Base-by-base conservation (phyloP, 2,888 invertebrate genomes). In the Quadroppia sp. region DNA sequence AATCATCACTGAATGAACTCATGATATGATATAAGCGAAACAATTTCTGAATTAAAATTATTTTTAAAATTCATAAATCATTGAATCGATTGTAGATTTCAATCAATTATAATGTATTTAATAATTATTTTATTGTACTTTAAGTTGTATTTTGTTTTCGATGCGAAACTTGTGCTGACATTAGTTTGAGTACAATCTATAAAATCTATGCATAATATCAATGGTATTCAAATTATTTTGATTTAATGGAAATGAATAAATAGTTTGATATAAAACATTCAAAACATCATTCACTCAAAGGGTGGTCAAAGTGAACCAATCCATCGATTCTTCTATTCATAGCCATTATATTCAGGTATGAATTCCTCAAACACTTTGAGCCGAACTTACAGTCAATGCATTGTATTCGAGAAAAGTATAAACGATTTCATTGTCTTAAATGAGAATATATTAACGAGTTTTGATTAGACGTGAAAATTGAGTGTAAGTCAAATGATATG, bases 1-100 rank as follows among this genome's bases (percentile, higher is more conserved):
- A 96, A 82, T 89, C 90, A 81, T 91, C 96, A 59, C 96, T 94
- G 85, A 87, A 88, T 71, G 95, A 97, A 83, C 82, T 91, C 75
- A 85, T 76, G 56, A 53, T 70, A 61, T 75, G 36, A 75, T 20
- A 17, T 15, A 50, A 25, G 36, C 36, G 20, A 64, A 20, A 20
- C 13, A 15, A 9, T 45, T 13, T 45, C 11, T 45, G 17, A 45
- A 45, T 45, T 45, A 7, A 17, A 45, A 9, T 59, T 59, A 59
- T 59, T 59, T 59, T 59, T 6, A 25, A 25, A 30, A 28, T 6
- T 2, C 50, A 59, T 9, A 23, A 50, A 71, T 45, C 32, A 32
- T 30, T 71, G 48, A 71, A 30, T 50, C 50, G 2, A 50, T 23
- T 50, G 11, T 20, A 6, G 17, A 32, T 67, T 67, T 20, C 36